These are phyloP conservation scores for Porites divaricata DNA, from an alignment of 92 coral and sea anemone genomes.

Conservation along the genomic window DNA sequence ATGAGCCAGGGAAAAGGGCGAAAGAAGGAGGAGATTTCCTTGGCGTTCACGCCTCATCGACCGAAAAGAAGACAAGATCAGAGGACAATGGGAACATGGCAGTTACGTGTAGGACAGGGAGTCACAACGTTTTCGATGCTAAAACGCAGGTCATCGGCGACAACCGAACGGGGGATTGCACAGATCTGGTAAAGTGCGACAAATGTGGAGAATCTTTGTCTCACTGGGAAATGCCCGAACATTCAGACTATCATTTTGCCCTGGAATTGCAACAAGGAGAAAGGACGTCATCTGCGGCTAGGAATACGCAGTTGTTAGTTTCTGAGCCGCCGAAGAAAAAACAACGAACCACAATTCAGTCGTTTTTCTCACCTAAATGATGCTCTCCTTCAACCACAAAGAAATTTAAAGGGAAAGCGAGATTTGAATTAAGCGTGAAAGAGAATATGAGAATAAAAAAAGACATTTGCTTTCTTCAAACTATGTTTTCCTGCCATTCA, in stretches of 20 bases:
- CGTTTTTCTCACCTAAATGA: conserved; percentile 58
- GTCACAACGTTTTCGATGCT: neutral
- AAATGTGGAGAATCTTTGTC: conserved; percentile 69
- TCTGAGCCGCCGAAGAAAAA: conserved; percentile 74
- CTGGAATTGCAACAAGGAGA: conserved; percentile 69
- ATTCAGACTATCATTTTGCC: conserved; percentile 88
- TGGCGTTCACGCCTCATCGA: neutral
- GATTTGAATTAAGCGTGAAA: no score
- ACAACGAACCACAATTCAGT: conserved; percentile 57
- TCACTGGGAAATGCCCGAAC: conserved; percentile 76
- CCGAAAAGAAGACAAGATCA: neutral
- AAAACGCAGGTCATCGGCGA: neutral
- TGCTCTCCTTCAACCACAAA: neutral
- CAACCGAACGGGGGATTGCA: neutral
- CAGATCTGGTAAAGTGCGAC: conserved; percentile 61
- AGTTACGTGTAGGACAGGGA: neutral
- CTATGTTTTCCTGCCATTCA: neutral
- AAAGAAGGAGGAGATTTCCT: neutral
- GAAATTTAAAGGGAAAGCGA: neutral
- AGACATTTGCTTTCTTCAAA: no score
- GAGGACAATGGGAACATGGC: neutral
- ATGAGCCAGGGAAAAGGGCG: neutral
- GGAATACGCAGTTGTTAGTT: neutral
- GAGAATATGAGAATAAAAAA: neutral
- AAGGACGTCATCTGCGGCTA: conserved; percentile 5